These are phyloP conservation scores for Macrocentrus cingulum DNA, from an alignment of 1,140 invertebrate species.

Conservation along the genomic window DNA sequence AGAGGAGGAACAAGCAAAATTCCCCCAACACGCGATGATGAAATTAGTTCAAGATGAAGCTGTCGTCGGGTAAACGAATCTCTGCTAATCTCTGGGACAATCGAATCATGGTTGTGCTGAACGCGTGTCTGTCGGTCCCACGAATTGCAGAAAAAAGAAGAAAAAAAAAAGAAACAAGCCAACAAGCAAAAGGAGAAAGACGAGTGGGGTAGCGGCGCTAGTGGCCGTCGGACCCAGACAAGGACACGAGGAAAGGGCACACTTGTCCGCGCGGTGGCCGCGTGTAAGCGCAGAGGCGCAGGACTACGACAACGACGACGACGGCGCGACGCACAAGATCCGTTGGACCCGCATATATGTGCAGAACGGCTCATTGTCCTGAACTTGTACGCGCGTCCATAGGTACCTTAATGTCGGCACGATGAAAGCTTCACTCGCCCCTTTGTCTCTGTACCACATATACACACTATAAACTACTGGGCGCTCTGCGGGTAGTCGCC, in stretches of 20 bases:
- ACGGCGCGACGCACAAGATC: constrained; percentile 41
- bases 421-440: constrained; percentile 45
- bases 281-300: constrained; percentile 37
- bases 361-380: constrained; percentile 46
- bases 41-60: constrained; percentile 19
- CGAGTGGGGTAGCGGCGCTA: constrained; percentile 17
- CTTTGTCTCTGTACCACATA: constrained; percentile 30
- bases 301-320: background rate
- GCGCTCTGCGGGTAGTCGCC: constrained; percentile 27
- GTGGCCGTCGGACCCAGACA: constrained; percentile 16
- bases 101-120: constrained; percentile 15
- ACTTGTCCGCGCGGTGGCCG: constrained; percentile 27
- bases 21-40: constrained; percentile 7
- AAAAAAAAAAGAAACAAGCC: constrained; percentile 2
- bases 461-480: constrained; percentile 20
- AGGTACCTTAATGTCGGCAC: constrained; percentile 49
- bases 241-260: constrained; percentile 15
- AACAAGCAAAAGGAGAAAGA: background rate
- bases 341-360: constrained; percentile 54
- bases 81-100: constrained; percentile 24
- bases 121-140: constrained; percentile 13
- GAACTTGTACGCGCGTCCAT: constrained; percentile 15
- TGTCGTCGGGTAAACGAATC: constrained; percentile 19
- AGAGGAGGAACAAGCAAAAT: background rate
- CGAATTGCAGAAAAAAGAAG: constrained; percentile 16